Percentiles rank a stretch among this genome's conserved stretches.
These are phyloP conservation scores for Leucoptera coffeella DNA, from an alignment of 2,888 invertebrate genomes.

Conservation along the genomic window DNA sequence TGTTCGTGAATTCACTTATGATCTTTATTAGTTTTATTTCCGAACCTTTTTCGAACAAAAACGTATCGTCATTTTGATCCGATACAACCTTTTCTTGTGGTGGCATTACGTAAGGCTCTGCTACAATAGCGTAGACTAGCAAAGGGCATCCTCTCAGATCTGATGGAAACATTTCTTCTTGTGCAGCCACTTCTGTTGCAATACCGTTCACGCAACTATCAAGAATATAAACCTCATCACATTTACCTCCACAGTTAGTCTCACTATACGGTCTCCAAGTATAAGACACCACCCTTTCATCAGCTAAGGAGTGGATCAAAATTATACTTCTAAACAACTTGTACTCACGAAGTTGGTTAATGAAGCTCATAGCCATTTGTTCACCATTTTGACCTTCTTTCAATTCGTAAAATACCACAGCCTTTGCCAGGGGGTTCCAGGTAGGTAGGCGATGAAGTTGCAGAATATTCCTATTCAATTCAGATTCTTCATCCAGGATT, in stretches of 20 bases:
- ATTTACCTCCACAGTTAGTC: slow-evolving; percentile 31
- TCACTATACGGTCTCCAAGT: slow-evolving; percentile 39
- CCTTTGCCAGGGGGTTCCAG: slow-evolving; percentile 47
- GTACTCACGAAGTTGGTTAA: slow-evolving; percentile 27
- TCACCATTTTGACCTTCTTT: slow-evolving; percentile 18
- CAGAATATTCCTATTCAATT: slow-evolving; percentile 33
- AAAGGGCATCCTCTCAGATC: slow-evolving; percentile 38
- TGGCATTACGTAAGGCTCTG: slow-evolving; percentile 44
- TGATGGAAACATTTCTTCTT: slow-evolving; percentile 27
- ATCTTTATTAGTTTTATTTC: slow-evolving; percentile 42
- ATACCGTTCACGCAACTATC: slow-evolving; percentile 26
- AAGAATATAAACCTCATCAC: slow-evolving; percentile 28
- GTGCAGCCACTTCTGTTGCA: slow-evolving; percentile 17
- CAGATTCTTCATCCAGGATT: slow-evolving; percentile 40
- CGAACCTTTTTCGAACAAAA: slow-evolving; percentile 28
- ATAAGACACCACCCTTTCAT: slow-evolving; percentile 26
- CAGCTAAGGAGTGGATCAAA: slow-evolving; percentile 22
- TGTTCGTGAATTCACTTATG: slow-evolving; percentile 38
- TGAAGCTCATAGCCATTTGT: slow-evolving; percentile 23
- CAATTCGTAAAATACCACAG: slow-evolving; percentile 32
- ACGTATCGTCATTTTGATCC: slow-evolving; percentile 20
- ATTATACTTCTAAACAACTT: slow-evolving; percentile 34
- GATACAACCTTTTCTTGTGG: slow-evolving; percentile 18
- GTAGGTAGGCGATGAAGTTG: slow-evolving; percentile 40
- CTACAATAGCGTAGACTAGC: slow-evolving; percentile 28